Base-by-base conservation (phyloP, 2,888 invertebrate species). In the Stegana nigrithorax region DNA sequence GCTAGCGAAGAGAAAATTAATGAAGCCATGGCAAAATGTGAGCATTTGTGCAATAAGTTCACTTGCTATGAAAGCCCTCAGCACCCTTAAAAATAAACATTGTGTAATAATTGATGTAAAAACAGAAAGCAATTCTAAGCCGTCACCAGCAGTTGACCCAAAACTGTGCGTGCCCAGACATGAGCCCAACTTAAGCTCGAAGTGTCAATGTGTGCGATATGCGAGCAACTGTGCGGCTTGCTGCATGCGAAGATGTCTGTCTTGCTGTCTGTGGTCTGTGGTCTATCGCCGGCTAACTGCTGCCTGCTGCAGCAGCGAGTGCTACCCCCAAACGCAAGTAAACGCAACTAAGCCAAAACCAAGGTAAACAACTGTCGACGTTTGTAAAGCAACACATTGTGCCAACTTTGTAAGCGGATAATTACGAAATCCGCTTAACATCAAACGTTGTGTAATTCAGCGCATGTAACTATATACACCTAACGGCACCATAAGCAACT, bases 361-460 rank as follows among this genome's bases (percentile, higher is more conserved):
- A 26, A n/a, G n/a, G n/a, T n/a, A n/a, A n/a, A n/a, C n/a, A n/a
- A n/a, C n/a, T n/a, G n/a, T n/a, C n/a, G n/a, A n/a, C n/a, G n/a
- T n/a, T n/a, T n/a, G n/a, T n/a, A n/a, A n/a, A n/a, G n/a, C n/a
- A n/a, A n/a, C 17, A 39, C 36, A 55, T 32, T 36, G 26, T 55
- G 72, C 62, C 53, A 32, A 63, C 70, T 72, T 60, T 70, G 69
- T 74, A 71, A 78, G 75, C 76, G 78, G 81, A 81, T 81, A 83
- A 83, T 82, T 83, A 79, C 78, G 66, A 75, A 81, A 81, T 82
- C 83, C 81, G 82, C 81, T 81, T 81, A 82, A 70, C 74, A 75
- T 71, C 80, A 76, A 80, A 76, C 78, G 80, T 76, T 76, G 75
- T 75, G 75, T 80, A 75, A 75, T 75, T 75, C 75, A 80, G 70